These are phyloP conservation scores for Magallana gigas DNA, from an alignment of 1,140 invertebrate genomes.

Conservation along the genomic window DNA sequence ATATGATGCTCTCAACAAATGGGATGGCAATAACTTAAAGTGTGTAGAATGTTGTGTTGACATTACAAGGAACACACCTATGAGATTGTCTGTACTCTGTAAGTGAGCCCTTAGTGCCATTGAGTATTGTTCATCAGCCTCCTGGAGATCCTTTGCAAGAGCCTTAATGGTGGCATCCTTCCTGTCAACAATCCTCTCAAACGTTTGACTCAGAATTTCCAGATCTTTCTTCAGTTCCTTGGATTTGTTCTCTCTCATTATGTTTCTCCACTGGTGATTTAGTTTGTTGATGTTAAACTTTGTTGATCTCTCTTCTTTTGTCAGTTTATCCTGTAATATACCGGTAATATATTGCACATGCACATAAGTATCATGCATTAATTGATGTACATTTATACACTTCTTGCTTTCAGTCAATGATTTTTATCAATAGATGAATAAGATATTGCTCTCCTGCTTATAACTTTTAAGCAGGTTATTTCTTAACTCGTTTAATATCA, in stretches of 20 bases:
- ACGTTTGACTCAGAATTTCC: conserved; percentile 81
- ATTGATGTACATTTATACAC: not conserved
- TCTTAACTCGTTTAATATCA: too few species aligned
- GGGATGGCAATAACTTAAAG: not conserved
- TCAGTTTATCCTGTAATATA: conserved; percentile 76
- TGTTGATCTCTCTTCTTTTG: conserved; percentile 78
- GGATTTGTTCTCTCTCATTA: conserved; percentile 79
- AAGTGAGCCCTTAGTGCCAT: conserved; percentile 79
- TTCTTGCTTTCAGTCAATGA: too few species aligned
- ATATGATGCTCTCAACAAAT: not conserved
- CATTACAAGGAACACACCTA: conserved; percentile 66
- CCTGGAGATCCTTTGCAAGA: conserved; percentile 77
- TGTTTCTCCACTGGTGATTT: conserved; percentile 79
- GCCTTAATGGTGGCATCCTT: conserved; percentile 80
- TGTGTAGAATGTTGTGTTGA: not conserved
- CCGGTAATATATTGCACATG: not conserved
- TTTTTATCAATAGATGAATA: too few species aligned
- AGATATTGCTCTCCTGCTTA: too few species aligned
- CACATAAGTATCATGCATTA: not conserved
- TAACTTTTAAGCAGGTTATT: too few species aligned
- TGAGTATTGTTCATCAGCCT: conserved; percentile 79
- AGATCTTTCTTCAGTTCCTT: conserved; percentile 95
- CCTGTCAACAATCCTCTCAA: conserved; percentile 79
- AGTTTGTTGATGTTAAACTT: conserved; percentile 78
- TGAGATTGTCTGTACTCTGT: conserved; percentile 77